Base-by-base conservation (phyloP, 2,797 vertebrate species). In the Taenioides sp. region DNA sequence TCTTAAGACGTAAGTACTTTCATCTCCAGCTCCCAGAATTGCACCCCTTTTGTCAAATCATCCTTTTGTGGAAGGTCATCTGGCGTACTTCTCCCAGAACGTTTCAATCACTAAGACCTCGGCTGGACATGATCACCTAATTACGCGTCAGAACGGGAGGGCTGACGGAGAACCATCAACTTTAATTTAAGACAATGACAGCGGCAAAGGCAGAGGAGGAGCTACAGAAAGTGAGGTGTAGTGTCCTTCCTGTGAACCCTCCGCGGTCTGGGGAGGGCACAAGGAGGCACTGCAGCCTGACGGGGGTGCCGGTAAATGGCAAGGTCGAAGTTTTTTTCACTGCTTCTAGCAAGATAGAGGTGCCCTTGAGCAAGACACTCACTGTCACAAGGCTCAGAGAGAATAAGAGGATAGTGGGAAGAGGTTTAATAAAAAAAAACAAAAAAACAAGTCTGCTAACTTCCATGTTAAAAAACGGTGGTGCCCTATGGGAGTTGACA, bases 211-310 rank as follows among this genome's bases (percentile, higher is more conserved):
- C 22, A 47, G 34, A 17, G 28, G 0, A 23, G 40, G 43, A 34
- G 27, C 25, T 37, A 7, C 54, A 34, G n/a, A 37, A 17, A 58
- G 52, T 34, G 64, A 64, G 63, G 22, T 47, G 72, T 40, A 73
- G 2, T 50, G 80, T 80, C 86, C 84, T 87, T 84, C 71, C 70
- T 7, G 23, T 88, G 88, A 89, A 88, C 86, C 82, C 76, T 75
- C 63, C 70, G 22, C 72, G 80, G 73, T 84, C 81, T 73, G 70
- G 78, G 76, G 80, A 80, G 58, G 2, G 43, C 4, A 70, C 50
- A 67, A 73, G 73, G 73, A 50, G 78, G 73, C 78, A 78, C 75
- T 2, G 73, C 27, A 79, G 78, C 82, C 80, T 61, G 63, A 49
- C 80, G 84, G 81, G 83, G 77, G 74, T 79, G 77, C 84, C 83